Evolutionary conservation across 2,797 vertebrate species (phyloP).

Genomic region (Sciurus carolinensis): DNA sequence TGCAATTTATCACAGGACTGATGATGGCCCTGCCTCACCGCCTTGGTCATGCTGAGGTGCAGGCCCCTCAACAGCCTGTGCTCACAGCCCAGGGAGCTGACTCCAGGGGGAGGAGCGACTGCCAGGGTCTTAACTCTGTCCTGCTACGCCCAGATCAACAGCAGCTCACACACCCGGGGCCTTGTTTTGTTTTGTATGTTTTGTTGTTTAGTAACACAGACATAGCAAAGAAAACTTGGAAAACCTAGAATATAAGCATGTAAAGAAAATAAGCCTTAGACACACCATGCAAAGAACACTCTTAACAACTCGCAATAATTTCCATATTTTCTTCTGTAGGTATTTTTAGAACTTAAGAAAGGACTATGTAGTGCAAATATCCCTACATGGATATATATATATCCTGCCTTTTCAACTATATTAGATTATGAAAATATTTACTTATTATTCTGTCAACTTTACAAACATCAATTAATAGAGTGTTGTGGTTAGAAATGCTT

Average conservation of each 20-base stretch:
- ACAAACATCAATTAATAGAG: slow-evolving; percentile 24
- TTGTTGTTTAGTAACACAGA: neutral
- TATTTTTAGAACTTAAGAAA: slow-evolving; percentile 3
- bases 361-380: neutral
- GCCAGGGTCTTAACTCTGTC: no score
- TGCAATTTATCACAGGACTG: neutral
- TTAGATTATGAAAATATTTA: slow-evolving; percentile 39
- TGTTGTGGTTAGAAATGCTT: neutral
- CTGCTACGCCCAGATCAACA: no score
- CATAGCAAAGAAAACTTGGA: neutral
- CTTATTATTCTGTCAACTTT: neutral
- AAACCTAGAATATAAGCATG: neutral
- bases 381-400: neutral
- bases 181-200: neutral
- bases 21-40: no score
- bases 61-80: neutral
- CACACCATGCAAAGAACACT: neutral
- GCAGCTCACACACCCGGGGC: neutral
- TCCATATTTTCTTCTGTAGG: neutral
- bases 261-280: neutral
- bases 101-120: no score
- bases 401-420: slow-evolving; percentile 27
- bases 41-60: neutral
- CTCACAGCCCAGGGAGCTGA: neutral
- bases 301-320: neutral